Evolutionary conservation across 2,888 invertebrate species (phyloP).

Genomic region (Calliopum simillimum): DNA sequence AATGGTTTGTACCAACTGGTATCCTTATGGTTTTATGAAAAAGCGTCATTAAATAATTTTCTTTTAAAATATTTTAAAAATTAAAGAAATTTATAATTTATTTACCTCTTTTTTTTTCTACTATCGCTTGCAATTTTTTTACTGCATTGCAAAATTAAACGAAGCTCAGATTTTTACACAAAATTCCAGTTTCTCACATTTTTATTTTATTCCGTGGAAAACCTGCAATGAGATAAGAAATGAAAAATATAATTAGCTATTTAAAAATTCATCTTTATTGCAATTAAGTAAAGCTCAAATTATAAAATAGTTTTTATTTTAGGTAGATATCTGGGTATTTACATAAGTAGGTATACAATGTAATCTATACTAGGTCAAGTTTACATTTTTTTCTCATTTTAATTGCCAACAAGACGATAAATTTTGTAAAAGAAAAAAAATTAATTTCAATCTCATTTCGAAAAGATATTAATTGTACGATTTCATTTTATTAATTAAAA

Average conservation of each 20-base stretch:
- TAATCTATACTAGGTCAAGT: background rate
- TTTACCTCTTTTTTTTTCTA: conserved; percentile 10
- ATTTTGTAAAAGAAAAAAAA: background rate
- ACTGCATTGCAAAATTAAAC: conserved; percentile 19
- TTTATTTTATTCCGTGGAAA: background rate
- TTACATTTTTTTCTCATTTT: conserved; percentile 8
- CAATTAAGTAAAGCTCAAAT: too few relatives aligned
- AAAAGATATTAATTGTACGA: background rate
- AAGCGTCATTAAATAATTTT: too few relatives aligned
- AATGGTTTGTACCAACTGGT: too few relatives aligned
- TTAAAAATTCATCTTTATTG: too few relatives aligned
- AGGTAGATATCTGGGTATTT: too few relatives aligned
- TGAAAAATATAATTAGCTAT: too few relatives aligned
- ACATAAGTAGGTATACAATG: background rate
- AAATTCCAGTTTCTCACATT: background rate
- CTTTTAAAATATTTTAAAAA: background rate
- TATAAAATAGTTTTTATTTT: background rate
- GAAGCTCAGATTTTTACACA: background rate
- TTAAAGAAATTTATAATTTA: background rate
- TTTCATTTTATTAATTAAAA: background rate
- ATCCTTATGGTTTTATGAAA: too few relatives aligned
- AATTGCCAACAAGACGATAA: conserved; percentile 18
- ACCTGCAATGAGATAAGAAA: too few relatives aligned
- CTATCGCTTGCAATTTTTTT: conserved; percentile 19
- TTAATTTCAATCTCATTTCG: background rate